Evolutionary conservation across 2,113 vertebrate species (phyloP).

Genomic region (Marmota flaviventris): DNA sequence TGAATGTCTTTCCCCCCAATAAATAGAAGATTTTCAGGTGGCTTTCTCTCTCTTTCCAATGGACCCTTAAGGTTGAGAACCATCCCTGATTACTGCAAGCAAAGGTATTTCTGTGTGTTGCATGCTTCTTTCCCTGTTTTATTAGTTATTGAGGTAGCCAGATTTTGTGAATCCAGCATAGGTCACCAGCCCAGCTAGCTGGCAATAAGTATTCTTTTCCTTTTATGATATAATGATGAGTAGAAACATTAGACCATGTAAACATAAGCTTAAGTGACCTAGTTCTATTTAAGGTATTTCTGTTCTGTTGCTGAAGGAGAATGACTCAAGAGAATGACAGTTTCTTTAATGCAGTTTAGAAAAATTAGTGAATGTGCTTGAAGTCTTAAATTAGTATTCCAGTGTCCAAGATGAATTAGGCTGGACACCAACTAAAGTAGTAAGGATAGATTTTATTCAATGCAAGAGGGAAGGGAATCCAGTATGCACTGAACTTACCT

Average conservation of each 20-base stretch:
- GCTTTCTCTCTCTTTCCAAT: too few species aligned
- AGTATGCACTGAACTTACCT: not conserved
- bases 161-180: too few species aligned
- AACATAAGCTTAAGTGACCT: not conserved
- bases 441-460: not conserved
- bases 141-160: too few species aligned
- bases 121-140: too few species aligned
- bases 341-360: not conserved
- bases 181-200: too few species aligned
- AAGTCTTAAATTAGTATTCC: not conserved
- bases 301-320: not conserved
- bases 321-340: not conserved
- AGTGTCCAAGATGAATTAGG: not conserved
- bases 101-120: too few species aligned
- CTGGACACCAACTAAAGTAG: not conserved
- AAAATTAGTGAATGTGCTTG: not conserved
- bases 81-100: too few species aligned
- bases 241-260: not conserved
- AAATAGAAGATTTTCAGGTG: too few species aligned
- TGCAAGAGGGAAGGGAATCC: not conserved
- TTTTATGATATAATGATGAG: not conserved
- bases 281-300: not conserved
- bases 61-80: too few species aligned
- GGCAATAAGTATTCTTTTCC: not conserved
- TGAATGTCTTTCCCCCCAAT: too few species aligned